phyloP scores from a whole-genome alignment of 2,113 vertebrate species.

The Siniperca chuatsi region DNA sequence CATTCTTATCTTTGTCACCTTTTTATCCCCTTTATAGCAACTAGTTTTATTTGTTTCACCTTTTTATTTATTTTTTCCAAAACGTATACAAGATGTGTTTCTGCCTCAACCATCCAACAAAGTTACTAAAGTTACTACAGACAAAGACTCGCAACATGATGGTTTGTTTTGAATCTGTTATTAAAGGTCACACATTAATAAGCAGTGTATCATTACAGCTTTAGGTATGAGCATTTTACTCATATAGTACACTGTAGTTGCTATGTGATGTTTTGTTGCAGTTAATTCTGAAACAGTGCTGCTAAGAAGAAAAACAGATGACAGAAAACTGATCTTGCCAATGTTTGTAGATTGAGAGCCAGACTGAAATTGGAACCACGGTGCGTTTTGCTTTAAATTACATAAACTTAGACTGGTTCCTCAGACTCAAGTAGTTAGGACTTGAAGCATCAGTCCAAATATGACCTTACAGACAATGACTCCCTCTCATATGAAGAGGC shows the following conservation, averaged over 20 bases:
- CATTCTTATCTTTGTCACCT: constrained; percentile 2
- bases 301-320: too few species aligned
- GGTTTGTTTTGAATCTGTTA: background rate
- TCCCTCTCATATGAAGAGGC: background rate
- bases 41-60: background rate
- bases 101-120: background rate
- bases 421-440: background rate
- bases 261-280: too few species aligned
- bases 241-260: too few species aligned
- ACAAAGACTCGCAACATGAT: too few species aligned
- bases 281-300: too few species aligned
- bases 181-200: background rate
- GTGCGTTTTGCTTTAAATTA: too few species aligned
- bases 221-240: background rate
- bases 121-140: background rate
- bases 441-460: background rate
- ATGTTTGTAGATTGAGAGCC: too few species aligned
- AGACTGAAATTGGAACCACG: too few species aligned
- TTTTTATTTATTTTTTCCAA: background rate
- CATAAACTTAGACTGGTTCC: too few species aligned
- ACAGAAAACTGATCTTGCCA: too few species aligned
- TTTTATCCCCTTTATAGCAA: background rate
- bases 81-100: background rate
- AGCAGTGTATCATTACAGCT: background rate
- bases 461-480: background rate